Evolutionary conservation across 2,888 invertebrate genomes (phyloP), one percentile per base, ranked within the genome.

Genomic region (Xestia ashworthii): DNA sequence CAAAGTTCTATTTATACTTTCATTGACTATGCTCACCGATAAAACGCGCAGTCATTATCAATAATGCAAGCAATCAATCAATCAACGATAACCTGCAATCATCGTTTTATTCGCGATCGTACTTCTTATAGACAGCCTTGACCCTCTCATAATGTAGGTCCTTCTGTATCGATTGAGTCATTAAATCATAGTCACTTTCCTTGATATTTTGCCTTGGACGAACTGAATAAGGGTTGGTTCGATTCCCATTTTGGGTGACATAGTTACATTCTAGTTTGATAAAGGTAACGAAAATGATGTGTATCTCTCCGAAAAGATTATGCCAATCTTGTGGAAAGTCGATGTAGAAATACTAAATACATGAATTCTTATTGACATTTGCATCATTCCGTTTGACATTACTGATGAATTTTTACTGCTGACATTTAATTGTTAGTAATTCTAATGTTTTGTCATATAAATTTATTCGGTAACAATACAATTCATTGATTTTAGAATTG

Each of bases 61-160:
- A 68, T 82, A 60, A 76, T 50, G 14, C 25, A 22, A 55, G n/a
- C 67, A 68, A 62, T 82, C 82, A 80, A 82, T 82, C 70, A 81
- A 71, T 71, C 62, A 60, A 32, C 66, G n/a, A 1, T 76, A 71
- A 11, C 41, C n/a, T 69, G 16, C 60, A 38, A 71, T 77, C 78
- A 67, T 48, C 25, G 41, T 71, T 71, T 55, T 82, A 77, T 80
- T 82, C 67, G 80, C 80, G 55, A 68, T 67, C 38, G 46, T 80
- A 48, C 41, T 53, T 67, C 44, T 67, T 50, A 71, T 71, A 32
- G 44, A 22, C 0, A 55, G 50, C 83, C 83, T 81, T 77, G 71
- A 71, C 62, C 48, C 8, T 22, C 4, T 32, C n/a, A 16, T 68
- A 25, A 55, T n/a, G 16, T 16, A 16, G 60, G 16, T 58, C 46